Conservation (phyloP, 2,888 invertebrate species). For the Conistra vaccinii region DNA sequence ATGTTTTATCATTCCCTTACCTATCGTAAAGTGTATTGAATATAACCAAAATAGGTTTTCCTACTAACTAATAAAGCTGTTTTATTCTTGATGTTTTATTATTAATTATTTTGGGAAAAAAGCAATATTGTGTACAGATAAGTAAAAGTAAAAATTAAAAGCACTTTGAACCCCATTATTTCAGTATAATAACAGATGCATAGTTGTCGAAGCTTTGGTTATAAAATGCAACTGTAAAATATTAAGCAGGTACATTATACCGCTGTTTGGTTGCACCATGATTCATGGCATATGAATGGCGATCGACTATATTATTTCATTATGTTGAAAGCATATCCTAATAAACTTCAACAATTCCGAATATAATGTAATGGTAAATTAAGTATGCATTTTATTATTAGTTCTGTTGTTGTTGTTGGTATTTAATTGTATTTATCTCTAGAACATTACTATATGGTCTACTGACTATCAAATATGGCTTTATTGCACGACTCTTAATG, state of each 20-base stretch:
- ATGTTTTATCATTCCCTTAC: not conserved
- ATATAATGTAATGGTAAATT: not conserved
- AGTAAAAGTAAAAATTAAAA: constrained; percentile 2
- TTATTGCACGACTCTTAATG: no score
- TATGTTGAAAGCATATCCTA: constrained; percentile 17
- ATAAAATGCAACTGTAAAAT: constrained; percentile 36
- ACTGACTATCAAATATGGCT: not conserved
- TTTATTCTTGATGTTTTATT: not conserved
- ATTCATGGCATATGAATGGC: constrained; percentile 20
- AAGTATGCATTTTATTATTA: not conserved
- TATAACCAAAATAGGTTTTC: not conserved
- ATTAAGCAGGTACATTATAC: constrained; percentile 11
- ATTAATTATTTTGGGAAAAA: not conserved
- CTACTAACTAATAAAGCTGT: not conserved
- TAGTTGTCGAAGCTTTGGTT: constrained; percentile 16
- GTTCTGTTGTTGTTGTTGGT: not conserved
- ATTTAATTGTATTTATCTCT: not conserved
- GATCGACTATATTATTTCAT: constrained; percentile 4
- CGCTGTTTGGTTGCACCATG: constrained; percentile 37
- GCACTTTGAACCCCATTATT: not conserved
- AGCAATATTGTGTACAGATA: no score
- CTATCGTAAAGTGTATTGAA: not conserved
- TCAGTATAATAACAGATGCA: not conserved
- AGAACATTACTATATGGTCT: not conserved
- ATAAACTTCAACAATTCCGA: not conserved